Conservation (phyloP, 2,797 vertebrate species). For the Manis javanica region DNA sequence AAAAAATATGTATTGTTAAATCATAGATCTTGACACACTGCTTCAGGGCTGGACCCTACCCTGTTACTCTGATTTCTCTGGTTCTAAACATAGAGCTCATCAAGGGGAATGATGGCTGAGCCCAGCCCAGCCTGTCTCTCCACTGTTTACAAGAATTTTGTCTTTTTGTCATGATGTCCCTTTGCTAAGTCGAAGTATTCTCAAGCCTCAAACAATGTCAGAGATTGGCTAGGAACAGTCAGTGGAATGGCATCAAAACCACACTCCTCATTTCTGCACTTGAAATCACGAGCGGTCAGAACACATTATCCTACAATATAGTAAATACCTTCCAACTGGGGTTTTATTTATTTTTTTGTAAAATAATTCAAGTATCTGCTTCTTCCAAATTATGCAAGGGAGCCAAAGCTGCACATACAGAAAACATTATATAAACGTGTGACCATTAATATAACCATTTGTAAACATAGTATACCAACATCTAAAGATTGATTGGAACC, state of each 20-base stretch:
- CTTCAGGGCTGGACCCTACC: not conserved
- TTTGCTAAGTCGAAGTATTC: conserved; percentile 54
- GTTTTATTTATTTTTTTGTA: conserved; percentile 49
- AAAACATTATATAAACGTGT: not conserved
- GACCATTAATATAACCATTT: not conserved
- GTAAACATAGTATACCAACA: not conserved
- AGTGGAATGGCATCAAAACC: conserved; percentile 61
- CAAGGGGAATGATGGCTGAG: not conserved
- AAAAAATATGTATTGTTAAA: conserved; percentile 75
- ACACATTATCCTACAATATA: conserved; percentile 60
- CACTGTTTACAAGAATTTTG: conserved; percentile 62
- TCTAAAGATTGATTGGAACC: not conserved
- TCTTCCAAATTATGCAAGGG: not conserved
- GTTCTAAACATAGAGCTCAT: conserved; percentile 62
- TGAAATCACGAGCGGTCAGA: conserved; percentile 58
- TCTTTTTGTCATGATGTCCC: conserved; percentile 60
- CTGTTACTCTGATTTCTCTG: not conserved
- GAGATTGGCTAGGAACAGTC: conserved; percentile 63
- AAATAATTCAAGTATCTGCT: conserved; percentile 34
- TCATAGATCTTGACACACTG: conserved; percentile 41
- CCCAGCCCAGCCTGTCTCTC: not conserved
- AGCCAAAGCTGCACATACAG: not conserved
- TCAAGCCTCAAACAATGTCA: conserved; percentile 32
- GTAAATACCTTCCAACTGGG: conserved; percentile 26
- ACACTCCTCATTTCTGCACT: conserved; percentile 57